phyloP scores from a whole-genome alignment of 2,113 vertebrate genomes.

The Antennarius striatus region DNA sequence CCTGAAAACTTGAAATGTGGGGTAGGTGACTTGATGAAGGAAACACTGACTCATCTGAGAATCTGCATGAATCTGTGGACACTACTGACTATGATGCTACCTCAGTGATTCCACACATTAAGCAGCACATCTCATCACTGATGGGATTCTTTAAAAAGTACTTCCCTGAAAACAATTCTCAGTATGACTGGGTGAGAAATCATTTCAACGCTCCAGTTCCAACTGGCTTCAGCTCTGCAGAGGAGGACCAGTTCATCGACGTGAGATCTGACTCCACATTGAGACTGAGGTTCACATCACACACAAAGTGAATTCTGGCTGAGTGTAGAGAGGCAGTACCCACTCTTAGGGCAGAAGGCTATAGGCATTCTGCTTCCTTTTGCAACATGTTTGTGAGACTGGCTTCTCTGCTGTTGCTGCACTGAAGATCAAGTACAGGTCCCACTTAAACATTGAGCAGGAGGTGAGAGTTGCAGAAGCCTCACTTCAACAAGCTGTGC shows the following conservation, averaged over 20 bases:
- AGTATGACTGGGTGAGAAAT: no score
- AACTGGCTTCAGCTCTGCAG: no score
- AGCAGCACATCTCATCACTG: no score
- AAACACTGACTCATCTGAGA: conserved; percentile 4
- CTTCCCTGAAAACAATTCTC: no score
- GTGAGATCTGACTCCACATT: no score
- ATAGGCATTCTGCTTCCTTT: no score
- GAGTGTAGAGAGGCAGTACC: no score
- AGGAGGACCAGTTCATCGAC: no score
- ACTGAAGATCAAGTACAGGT: conserved; percentile 25
- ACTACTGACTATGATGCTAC: conserved; percentile 1
- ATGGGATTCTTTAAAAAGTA: no score
- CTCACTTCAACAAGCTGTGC: no score
- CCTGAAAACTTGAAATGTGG: background rate
- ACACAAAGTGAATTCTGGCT: background rate
- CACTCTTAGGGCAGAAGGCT: conserved; percentile 1
- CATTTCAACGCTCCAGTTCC: no score
- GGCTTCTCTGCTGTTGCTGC: conserved; percentile 27
- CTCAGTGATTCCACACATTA: conserved; percentile 8
- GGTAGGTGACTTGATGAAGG: conserved; percentile 9
- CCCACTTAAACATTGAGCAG: conserved; percentile 5
- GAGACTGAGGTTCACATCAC: no score
- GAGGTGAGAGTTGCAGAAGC: background rate
- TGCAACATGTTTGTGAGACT: background rate
- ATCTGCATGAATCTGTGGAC: conserved; percentile 5